Evolutionary conservation across 2,113 vertebrate genomes (phyloP).

Genomic region (Hoplias malabaricus): DNA sequence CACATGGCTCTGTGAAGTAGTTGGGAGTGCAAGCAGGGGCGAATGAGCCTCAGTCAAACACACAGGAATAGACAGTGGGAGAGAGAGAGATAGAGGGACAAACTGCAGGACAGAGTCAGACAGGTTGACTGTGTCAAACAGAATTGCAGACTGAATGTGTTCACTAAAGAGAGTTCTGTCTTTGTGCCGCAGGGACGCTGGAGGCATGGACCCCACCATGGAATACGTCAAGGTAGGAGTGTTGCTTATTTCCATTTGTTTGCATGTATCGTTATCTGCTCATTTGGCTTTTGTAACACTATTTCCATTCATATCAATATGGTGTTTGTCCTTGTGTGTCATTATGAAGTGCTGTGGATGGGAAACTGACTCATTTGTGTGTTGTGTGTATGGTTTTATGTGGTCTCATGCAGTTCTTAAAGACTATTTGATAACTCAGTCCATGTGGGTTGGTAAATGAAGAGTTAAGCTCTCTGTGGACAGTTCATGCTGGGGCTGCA

Average conservation of each 20-base stretch:
- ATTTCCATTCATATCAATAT: not conserved
- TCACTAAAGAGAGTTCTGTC: conserved; percentile 53
- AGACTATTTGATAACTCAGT: too few relatives aligned
- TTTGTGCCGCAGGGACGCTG: conserved; percentile 72
- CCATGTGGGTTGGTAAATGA: not conserved
- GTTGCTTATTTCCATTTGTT: not conserved
- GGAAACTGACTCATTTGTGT: not conserved
- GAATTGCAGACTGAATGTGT: conserved; percentile 35
- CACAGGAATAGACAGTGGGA: conserved; percentile 5
- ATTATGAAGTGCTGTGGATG: not conserved
- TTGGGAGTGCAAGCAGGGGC: conserved; percentile 13
- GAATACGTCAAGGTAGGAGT: conserved; percentile 86
- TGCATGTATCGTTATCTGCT: not conserved
- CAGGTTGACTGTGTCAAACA: not conserved
- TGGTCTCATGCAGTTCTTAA: not conserved
- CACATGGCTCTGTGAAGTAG: conserved; percentile 44
- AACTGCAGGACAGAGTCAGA: not conserved
- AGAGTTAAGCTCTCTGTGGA: not conserved
- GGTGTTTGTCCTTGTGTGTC: not conserved
- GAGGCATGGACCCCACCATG: conserved; percentile 71
- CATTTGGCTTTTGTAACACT: not conserved
- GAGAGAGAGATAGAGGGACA: not conserved
- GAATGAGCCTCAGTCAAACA: conserved; percentile 9
- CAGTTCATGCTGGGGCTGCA: not conserved
- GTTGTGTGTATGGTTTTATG: not conserved